Conservation (phyloP, 2,888 invertebrate genomes). For the Cotesia congregata region DNA sequence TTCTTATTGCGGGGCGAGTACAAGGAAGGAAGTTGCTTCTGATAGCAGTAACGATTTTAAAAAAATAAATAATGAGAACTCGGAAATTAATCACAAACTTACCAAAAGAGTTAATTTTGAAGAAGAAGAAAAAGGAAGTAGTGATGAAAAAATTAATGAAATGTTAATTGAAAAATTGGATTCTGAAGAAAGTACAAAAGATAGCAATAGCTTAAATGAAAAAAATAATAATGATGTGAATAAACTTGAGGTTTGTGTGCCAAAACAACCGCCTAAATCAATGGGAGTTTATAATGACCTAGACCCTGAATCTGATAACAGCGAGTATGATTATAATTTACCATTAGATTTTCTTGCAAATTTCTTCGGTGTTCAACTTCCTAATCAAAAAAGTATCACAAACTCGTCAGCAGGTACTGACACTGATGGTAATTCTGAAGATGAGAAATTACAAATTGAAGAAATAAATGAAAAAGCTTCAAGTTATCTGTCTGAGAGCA, state of each 20-base stretch:
- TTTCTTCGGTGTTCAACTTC: neutral
- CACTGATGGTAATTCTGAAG: neutral
- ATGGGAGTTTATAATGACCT: constrained; percentile 43
- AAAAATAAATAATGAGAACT: neutral
- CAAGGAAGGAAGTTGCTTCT: neutral
- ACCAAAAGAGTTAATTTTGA: too few relatives aligned
- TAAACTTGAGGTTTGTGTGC: neutral
- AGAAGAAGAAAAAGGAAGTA: neutral
- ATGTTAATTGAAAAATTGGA: neutral
- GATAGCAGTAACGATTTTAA: neutral
- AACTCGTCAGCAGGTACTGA: neutral
- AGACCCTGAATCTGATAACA: constrained; percentile 38
- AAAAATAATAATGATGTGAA: neutral
- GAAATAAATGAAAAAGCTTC: constrained; percentile 7
- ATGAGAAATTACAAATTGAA: neutral
- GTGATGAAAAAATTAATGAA: neutral
- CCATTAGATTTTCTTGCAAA: neutral
- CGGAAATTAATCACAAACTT: neutral
- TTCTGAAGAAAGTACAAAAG: constrained; percentile 9
- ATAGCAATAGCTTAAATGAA: neutral
- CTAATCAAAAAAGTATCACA: neutral
- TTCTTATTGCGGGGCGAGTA: constrained; percentile 18
- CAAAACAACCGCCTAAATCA: too few relatives aligned
- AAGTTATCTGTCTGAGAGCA: neutral
- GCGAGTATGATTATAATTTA: constrained; percentile 19